A percentile compares a stretch with the other conserved stretches of the same genome.
These are phyloP conservation scores for Schizaphis graminum DNA, from an alignment of 2,888 invertebrate species.

Conservation along the genomic window DNA sequence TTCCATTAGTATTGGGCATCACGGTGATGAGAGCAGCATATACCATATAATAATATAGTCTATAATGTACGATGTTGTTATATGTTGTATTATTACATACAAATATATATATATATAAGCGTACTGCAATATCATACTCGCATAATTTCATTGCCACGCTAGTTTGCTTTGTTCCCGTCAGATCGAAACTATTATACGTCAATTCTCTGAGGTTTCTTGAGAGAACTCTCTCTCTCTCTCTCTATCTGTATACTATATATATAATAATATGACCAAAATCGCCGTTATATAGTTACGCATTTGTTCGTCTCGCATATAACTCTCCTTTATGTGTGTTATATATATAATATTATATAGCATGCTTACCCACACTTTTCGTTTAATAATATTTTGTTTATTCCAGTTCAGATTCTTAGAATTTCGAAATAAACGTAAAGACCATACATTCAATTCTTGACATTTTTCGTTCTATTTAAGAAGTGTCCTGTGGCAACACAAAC, in stretches of 20 bases:
- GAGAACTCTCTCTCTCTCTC: background rate
- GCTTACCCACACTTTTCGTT: too few species aligned
- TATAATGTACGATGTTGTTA: background rate
- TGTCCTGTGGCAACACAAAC: too few species aligned
- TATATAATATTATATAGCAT: background rate
- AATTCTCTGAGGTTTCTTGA: background rate
- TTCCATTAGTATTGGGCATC: background rate
- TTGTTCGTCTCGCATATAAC: background rate
- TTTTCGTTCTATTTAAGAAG: too few species aligned
- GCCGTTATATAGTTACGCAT: background rate
- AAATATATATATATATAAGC: too few species aligned
- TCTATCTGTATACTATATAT: background rate
- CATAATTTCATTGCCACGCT: background rate
- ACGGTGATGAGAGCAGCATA: background rate
- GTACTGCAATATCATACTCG: background rate
- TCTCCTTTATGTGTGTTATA: background rate
- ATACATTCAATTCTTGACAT: too few species aligned
- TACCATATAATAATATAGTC: background rate
- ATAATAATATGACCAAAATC: background rate
- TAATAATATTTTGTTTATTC: too few species aligned
- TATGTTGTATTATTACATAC: background rate
- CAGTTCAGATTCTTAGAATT: too few species aligned
- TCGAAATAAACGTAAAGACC: too few species aligned
- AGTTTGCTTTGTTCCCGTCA: background rate
- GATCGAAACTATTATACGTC: background rate